Base-by-base conservation (phyloP, 1,140 invertebrate genomes). In the Onthophagus taurus region DNA sequence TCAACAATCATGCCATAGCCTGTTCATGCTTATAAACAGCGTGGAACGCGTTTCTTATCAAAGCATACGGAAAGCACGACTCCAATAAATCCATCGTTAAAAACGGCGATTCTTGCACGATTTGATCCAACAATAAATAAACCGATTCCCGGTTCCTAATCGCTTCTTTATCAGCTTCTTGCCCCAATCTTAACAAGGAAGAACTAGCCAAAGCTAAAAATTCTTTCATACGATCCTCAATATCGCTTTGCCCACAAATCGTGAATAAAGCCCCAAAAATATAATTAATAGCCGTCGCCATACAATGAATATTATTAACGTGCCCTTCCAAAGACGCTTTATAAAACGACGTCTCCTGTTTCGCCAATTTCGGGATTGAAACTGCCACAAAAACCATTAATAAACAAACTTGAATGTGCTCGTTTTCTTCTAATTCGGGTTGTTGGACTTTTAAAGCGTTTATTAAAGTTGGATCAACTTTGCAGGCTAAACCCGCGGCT, bases 311-410 rank as follows among this genome's bases (percentile, higher is more conserved):
- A 64, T 99, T 99, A 68, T 99, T 99, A 1, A 86, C 80, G 64
- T 97, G 93, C 0, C 89, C 93, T 71, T 96, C 90, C 12, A 97
- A 72, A 1, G 89, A 89, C 3, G 94, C 88, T 56, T 84, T 70
- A 65, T 92, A 94, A 51, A 89, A 88, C 0, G 89, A 91, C 34
- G 78, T 80, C 38, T 97, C 93, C 52, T 78, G 85, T 39, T 87
- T 76, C 1, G 95, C 92, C n/a, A 99, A 72, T 66, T 93, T 91
- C 3, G 96, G 95, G 53, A 99, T 85, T 0, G 94, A 94, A 19
- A 99, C 93, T 0, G 96, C 96, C 1, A 99, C 87, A 69, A 98
- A 99, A 3, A 99, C 96, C 91, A 99, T 96, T 13, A 99, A 66
- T 4, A 99, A 69, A 67, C 95, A 99, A 1, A 95, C 88, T 17